Evolutionary conservation across 1,140 invertebrate genomes (phyloP), one percentile per base, ranked within the genome.

Genomic region (Drosophila aff.): DNA sequence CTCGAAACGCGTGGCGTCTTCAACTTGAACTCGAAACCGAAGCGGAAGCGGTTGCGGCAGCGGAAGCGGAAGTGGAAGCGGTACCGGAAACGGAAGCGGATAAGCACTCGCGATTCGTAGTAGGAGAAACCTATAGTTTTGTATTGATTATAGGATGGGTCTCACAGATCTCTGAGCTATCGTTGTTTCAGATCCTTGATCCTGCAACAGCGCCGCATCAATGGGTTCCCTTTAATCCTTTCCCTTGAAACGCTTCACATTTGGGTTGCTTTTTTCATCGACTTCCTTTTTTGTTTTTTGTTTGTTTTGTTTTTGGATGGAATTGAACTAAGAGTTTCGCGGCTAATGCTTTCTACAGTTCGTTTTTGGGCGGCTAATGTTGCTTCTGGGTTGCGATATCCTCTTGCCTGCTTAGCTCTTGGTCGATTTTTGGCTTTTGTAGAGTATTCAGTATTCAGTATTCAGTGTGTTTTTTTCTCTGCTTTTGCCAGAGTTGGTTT

Each of bases 341-440:
- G 67, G 44, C 41, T 82, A 43, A 65, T 68, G 53, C 67, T 79
- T 58, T 79, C 52, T 36, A 38, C 21, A 46, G 21, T 28, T 55
- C 65, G 28, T 43, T 28, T 28, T 57, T 92, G 90, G 90, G 90
- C 90, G 90, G 90, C 90, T 91, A 81, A 82, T 83, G 90, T 92
- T 92, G 78, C 90, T 69, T 60, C 41, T 77, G 53, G 53, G 21
- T n/a, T 57, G 21, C 64, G 31, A 40, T 58, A 41, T 40, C 33
- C 47, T 50, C 21, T 67, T 41, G 33, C 36, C 53, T 28, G 55
- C 44, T 69, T 79, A 71, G 41, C 61, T 69, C 33, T 55, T 49
- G 65, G 52, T 66, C 23, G 53, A 43, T 68, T 65, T 44, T 71
- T 81, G 64, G 57, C 74, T 75, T 47, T 49, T 55, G 28, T 28